Conservation (phyloP, 2,888 invertebrate species). For the Ormyrus labotus region DNA sequence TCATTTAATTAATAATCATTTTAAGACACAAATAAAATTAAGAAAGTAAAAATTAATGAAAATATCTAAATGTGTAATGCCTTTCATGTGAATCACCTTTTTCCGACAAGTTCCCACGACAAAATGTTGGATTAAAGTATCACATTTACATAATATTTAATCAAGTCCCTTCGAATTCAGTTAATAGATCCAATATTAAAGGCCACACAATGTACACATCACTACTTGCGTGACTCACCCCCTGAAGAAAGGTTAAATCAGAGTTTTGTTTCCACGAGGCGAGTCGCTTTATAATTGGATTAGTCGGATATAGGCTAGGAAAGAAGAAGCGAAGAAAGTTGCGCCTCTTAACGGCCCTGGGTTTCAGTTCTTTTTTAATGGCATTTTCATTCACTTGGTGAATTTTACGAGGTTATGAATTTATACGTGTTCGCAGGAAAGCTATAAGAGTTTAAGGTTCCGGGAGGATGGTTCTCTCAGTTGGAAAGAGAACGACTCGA, state of each 20-base stretch:
- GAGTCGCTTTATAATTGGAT: constrained; percentile 31
- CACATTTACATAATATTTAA: too few species aligned
- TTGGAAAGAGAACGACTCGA: constrained; percentile 15
- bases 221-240: constrained; percentile 1
- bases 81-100: too few species aligned
- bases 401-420: constrained; percentile 44
- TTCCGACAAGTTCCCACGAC: too few species aligned
- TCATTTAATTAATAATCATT: too few species aligned
- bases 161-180: too few species aligned
- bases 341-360: constrained; percentile 2
- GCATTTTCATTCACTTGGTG: constrained; percentile 18
- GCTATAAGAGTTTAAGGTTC: constrained; percentile 1
- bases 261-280: neutral
- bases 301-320: constrained; percentile 7
- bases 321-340: neutral
- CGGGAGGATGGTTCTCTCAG: constrained; percentile 18
- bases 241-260: neutral
- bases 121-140: too few species aligned
- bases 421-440: constrained; percentile 30
- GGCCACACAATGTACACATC: too few species aligned
- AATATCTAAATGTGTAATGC: too few species aligned
- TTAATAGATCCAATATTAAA: too few species aligned
- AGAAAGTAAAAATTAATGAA: too few species aligned
- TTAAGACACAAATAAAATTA: too few species aligned
- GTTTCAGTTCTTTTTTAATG: neutral